These are phyloP conservation scores for Phthorimaea operculella DNA, from an alignment of 1,140 invertebrate genomes.

Conservation along the genomic window DNA sequence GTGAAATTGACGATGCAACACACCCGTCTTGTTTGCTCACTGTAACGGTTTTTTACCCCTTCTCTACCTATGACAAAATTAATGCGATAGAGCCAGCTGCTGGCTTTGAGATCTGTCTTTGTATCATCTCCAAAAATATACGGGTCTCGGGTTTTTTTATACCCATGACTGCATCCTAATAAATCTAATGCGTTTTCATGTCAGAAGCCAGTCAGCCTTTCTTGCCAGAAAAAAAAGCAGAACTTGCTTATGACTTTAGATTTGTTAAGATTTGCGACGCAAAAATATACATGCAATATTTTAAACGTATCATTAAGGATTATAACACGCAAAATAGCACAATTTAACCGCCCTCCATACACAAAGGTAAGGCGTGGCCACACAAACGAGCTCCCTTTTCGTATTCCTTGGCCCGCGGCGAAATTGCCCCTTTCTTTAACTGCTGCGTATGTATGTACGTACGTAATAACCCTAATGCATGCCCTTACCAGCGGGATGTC, in stretches of 20 bases:
- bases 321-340: conserved; percentile 4
- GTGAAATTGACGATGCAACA: conserved; percentile 37
- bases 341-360: conserved; percentile 26
- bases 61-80: conserved; percentile 9
- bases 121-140: no score
- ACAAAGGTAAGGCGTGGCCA: conserved; percentile 47
- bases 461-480: conserved; percentile 31
- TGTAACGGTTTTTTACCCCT: conserved; percentile 53
- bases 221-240: no score
- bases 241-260: no score
- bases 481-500: conserved; percentile 29
- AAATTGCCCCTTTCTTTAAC: conserved; percentile 44
- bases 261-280: no score
- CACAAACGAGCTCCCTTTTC: conserved; percentile 36
- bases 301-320: neutral
- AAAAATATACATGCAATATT: no score
- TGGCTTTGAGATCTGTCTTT: no score
- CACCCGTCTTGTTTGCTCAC: conserved; percentile 34
- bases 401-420: conserved; percentile 29
- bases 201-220: no score
- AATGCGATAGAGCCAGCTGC: neutral
- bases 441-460: conserved; percentile 32
- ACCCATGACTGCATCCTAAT: no score
- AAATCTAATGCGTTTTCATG: no score
- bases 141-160: no score